Conservation (phyloP, 2,113 vertebrate genomes). For the Limnothrissa miodon region DNA sequence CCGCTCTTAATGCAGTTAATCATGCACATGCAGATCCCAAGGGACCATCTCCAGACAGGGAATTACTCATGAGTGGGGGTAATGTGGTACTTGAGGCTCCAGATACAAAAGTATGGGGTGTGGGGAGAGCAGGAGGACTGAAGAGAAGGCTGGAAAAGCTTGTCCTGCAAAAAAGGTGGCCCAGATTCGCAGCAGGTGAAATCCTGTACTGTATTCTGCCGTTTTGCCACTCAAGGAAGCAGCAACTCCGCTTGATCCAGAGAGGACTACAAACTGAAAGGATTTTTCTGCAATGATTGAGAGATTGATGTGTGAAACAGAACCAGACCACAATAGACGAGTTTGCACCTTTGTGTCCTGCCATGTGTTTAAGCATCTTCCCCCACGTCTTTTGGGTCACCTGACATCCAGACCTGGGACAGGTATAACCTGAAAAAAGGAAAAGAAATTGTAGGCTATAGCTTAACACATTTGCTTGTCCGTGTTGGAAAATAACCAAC, state of each 20-base stretch:
- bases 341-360: slow-evolving; percentile 64
- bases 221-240: background rate
- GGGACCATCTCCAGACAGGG: slow-evolving; percentile 2
- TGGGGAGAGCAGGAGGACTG: background rate
- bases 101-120: background rate
- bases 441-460: background rate
- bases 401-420: slow-evolving; percentile 60
- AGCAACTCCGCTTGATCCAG: no score
- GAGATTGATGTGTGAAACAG: background rate
- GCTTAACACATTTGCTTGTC: background rate
- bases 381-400: slow-evolving; percentile 64
- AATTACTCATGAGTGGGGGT: slow-evolving; percentile 13
- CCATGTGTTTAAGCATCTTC: slow-evolving; percentile 63
- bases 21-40: background rate
- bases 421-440: slow-evolving; percentile 67
- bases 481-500: no score
- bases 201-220: background rate
- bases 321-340: background rate
- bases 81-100: slow-evolving; percentile 3
- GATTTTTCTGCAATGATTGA: no score
- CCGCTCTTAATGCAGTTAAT: background rate
- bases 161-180: background rate
- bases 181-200: background rate
- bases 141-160: background rate
- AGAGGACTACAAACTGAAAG: no score